Evolutionary conservation across 2,888 invertebrate species (phyloP), one percentile per base, ranked within the genome.

Genomic region (Zygogramma bicolorata): DNA sequence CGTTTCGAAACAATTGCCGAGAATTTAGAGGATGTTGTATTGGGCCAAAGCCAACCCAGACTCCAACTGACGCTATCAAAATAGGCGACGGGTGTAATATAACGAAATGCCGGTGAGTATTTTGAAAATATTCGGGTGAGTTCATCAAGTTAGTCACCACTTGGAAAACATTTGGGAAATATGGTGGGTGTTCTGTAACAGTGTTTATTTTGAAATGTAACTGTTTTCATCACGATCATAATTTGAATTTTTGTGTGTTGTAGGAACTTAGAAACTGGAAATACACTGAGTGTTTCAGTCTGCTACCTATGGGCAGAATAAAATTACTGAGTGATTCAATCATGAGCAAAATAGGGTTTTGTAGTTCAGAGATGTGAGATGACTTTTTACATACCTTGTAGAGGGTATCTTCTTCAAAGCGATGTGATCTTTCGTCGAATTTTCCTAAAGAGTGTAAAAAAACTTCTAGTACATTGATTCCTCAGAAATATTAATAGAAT

Each of bases 1-100:
- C 5, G 46, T 67, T 63, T 63, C 57, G 49, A 68, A 69, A 71
- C 68, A 73, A 71, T 71, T 60, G 31, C 66, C 22, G 61, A 66
- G 66, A 73, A 73, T 75, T 70, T 71, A 63, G 69, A 63, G 75
- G 62, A 68, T 62, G 66, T 38, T 38, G 57, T 40, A 68, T 73
- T 75, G 75, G 75, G 73, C 34, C 27, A 8, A n/a, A 63, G 75
- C 75, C 75, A 75, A 73, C 46, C 70, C 20, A 67, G 18, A 29
- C 4, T 22, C 7, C 25, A 40, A 63, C 63, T 63, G 63, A 40
- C 60, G 46, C 15, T 72, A 68, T 72, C 59, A 72, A 72, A 72
- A 72, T 72, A 72, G 67, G 42, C 53, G 53, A 53, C 53, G 53
- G 53, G 53, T 25, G 53, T 53, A 53, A 27, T 46, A 46, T 46